phyloP scores from a whole-genome alignment of 2,888 invertebrate species.

The Folsomia candida region DNA sequence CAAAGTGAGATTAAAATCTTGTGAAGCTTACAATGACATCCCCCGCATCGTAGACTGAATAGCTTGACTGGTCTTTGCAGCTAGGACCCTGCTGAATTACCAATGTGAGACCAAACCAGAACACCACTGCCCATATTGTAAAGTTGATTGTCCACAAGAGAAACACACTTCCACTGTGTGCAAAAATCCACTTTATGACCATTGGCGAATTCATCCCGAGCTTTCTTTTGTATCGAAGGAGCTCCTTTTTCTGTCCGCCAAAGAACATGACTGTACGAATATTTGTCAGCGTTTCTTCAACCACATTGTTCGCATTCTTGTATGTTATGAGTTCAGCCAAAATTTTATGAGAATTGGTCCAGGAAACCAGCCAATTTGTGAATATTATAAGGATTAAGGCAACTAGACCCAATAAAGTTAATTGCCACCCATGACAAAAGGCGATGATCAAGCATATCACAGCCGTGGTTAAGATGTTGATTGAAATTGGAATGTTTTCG shows the following conservation, averaged over 20 bases:
- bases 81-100: background rate
- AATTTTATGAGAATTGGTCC: conserved; percentile 12
- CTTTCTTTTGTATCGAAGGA: conserved; percentile 18
- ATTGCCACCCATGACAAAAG: conserved; percentile 32
- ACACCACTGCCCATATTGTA: conserved; percentile 20
- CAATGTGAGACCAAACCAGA: conserved; percentile 29
- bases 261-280: conserved; percentile 36
- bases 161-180: conserved; percentile 8
- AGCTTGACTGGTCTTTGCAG: conserved; percentile 3
- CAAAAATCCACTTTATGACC: conserved; percentile 18
- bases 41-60: conserved; percentile 23
- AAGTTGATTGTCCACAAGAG: conserved; percentile 22
- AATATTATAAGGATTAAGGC: conserved; percentile 19
- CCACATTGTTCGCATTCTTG: conserved; percentile 20
- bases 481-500: conserved; percentile 29
- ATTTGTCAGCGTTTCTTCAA: conserved; percentile 30
- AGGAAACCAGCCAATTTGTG: conserved; percentile 11
- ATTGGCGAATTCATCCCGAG: background rate
- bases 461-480: conserved; percentile 25
- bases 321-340: conserved; percentile 23
- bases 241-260: conserved; percentile 25
- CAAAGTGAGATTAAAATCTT: too few species aligned
- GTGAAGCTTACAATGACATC: conserved; percentile 28
- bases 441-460: conserved; percentile 19
- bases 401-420: conserved; percentile 20